Evolutionary conservation across 2,797 vertebrate genomes (phyloP).

Genomic region (Champsocephalus gunnari): DNA sequence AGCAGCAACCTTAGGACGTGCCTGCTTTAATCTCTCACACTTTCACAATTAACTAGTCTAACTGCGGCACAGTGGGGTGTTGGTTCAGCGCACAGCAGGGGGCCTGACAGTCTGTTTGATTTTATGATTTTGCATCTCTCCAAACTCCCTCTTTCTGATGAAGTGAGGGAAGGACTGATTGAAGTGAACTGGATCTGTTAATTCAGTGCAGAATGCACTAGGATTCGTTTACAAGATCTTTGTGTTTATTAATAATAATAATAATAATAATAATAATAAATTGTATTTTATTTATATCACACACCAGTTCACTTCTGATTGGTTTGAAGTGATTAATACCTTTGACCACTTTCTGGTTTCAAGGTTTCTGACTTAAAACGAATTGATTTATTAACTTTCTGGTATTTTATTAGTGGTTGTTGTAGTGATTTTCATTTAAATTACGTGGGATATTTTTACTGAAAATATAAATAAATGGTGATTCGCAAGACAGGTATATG

Average conservation of each 20-base stretch:
- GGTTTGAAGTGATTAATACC: neutral
- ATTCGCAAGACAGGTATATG: neutral
- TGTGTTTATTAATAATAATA: neutral
- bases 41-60: slow-evolving; percentile 81
- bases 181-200: slow-evolving; percentile 2
- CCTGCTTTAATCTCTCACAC: slow-evolving; percentile 80
- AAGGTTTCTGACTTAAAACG: neutral
- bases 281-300: neutral
- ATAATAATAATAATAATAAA: no score
- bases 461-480: neutral
- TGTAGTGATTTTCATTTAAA: neutral
- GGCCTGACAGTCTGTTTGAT: slow-evolving; percentile 60
- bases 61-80: slow-evolving; percentile 75
- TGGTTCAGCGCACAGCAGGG: slow-evolving; percentile 30
- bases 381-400: neutral
- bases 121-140: slow-evolving; percentile 58
- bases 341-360: neutral
- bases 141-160: slow-evolving; percentile 25
- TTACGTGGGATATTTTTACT: neutral
- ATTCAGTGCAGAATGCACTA: neutral
- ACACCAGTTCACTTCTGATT: neutral
- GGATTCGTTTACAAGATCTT: neutral
- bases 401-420: neutral
- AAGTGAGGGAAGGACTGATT: slow-evolving; percentile 1
- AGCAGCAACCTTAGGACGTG: slow-evolving; percentile 68